These are phyloP conservation scores for Gouania willdenowi DNA, from an alignment of 2,797 vertebrate species.

Conservation along the genomic window DNA sequence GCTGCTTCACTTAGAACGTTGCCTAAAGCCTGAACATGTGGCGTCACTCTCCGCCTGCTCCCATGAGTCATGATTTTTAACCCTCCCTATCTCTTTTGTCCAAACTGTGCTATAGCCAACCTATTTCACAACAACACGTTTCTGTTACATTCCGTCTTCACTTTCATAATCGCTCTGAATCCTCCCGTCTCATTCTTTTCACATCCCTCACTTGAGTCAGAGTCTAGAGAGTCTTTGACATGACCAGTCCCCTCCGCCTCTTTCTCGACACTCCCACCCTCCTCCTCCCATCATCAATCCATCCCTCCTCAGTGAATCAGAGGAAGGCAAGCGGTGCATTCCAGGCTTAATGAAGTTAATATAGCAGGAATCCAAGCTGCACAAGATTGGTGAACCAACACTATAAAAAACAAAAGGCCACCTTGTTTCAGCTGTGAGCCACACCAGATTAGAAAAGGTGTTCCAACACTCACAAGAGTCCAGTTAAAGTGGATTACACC, in stretches of 20 bases:
- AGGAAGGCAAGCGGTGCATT: constrained; percentile 83
- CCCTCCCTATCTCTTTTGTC: constrained; percentile 37
- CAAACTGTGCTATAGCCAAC: constrained; percentile 13
- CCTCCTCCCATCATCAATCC: constrained; percentile 56
- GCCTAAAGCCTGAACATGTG: background rate
- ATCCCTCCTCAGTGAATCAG: constrained; percentile 61
- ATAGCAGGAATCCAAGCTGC: constrained; percentile 80
- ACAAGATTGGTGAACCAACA: constrained; percentile 72
- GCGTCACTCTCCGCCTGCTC: constrained; percentile 10
- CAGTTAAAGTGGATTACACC: constrained; percentile 40
- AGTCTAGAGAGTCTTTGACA: constrained; percentile 34
- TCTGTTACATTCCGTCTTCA: constrained; percentile 32
- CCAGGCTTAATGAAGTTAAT: constrained; percentile 89
- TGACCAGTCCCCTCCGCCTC: constrained; percentile 17
- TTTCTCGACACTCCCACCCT: constrained; percentile 30
- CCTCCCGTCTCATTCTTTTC: constrained; percentile 30
- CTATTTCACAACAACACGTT: constrained; percentile 44
- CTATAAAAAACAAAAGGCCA: constrained; percentile 80
- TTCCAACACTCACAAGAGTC: constrained; percentile 28
- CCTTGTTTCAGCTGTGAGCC: constrained; percentile 70
- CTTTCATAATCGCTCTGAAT: constrained; percentile 42
- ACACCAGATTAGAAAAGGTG: constrained; percentile 60
- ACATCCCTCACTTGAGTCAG: constrained; percentile 32
- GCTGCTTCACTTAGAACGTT: too few species aligned
- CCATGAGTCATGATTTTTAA: constrained; percentile 42